Evolutionary conservation across 2,113 vertebrate species (phyloP).

Genomic region (Callipepla californica): DNA sequence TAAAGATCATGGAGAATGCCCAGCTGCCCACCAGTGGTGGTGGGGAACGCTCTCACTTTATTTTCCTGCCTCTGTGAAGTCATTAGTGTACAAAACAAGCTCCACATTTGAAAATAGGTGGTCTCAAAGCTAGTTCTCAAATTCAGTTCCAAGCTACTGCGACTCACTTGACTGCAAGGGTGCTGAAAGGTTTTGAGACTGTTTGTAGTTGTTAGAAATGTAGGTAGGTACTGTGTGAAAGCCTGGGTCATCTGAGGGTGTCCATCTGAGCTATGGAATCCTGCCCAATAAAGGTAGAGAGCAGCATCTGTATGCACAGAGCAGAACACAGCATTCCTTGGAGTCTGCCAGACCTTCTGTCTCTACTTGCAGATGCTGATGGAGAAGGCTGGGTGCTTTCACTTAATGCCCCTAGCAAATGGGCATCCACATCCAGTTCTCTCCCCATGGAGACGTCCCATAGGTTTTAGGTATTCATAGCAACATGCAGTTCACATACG

Average conservation of each 20-base stretch:
- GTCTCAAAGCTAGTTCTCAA: not conserved
- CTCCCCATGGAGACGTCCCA: not conserved
- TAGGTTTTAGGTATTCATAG: not conserved
- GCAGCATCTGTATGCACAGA: not conserved
- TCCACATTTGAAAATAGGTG: not conserved
- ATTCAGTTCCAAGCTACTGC: not conserved
- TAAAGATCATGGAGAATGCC: conserved; percentile 32
- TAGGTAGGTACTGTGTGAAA: not conserved
- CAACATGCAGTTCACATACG: not conserved
- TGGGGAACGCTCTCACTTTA: not conserved
- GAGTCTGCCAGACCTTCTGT: not conserved
- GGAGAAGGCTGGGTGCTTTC: not conserved
- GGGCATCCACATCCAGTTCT: not conserved
- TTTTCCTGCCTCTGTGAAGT: not conserved
- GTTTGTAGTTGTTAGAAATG: not conserved
- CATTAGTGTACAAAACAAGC: not conserved
- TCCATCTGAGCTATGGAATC: not conserved
- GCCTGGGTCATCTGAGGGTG: not conserved
- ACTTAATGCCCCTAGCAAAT: not conserved
- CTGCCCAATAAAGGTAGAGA: not conserved
- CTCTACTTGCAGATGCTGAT: not conserved
- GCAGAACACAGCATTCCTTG: not conserved
- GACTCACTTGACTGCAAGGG: not conserved
- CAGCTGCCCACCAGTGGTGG: not conserved
- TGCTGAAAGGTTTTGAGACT: not conserved